phyloP scores from a whole-genome alignment of 2,113 vertebrate species.

The Sebastes schlegelii region DNA sequence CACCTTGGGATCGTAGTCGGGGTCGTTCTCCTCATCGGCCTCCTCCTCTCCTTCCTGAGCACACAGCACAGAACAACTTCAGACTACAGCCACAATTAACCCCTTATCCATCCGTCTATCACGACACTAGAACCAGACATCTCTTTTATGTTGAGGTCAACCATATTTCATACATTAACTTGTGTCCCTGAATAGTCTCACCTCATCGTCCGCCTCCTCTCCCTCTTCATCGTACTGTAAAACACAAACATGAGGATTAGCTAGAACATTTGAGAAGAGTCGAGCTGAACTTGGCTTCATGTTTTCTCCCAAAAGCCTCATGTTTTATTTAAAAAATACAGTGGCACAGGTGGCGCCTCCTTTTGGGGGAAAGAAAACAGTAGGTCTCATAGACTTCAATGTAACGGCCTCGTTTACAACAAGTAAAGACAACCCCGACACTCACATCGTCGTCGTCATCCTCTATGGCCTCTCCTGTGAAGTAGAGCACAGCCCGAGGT shows the following conservation, averaged over 20 bases:
- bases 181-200: conserved; percentile 63
- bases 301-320: no score
- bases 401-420: no score
- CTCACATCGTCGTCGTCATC: conserved; percentile 97
- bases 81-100: not conserved
- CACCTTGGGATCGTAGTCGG: conserved; percentile 97
- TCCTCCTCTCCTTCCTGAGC: conserved; percentile 97
- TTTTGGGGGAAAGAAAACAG: no score
- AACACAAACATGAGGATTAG: conserved; percentile 53
- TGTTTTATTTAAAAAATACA: no score
- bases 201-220: conserved; percentile 99
- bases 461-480: conserved; percentile 98
- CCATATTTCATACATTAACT: not conserved
- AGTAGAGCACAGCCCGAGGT: conserved; percentile 96
- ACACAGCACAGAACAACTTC: conserved; percentile 27
- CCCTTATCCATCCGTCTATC: not conserved
- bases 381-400: no score
- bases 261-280: not conserved
- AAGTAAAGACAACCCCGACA: not conserved
- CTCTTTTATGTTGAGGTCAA: no score
- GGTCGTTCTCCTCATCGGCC: conserved; percentile 98
- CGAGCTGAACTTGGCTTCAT: not conserved
- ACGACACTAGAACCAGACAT: no score
- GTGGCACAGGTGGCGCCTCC: no score
- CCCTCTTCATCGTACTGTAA: conserved; percentile 98